Conservation (phyloP, 1,140 invertebrate species). For the Bombus cullumanus region DNA sequence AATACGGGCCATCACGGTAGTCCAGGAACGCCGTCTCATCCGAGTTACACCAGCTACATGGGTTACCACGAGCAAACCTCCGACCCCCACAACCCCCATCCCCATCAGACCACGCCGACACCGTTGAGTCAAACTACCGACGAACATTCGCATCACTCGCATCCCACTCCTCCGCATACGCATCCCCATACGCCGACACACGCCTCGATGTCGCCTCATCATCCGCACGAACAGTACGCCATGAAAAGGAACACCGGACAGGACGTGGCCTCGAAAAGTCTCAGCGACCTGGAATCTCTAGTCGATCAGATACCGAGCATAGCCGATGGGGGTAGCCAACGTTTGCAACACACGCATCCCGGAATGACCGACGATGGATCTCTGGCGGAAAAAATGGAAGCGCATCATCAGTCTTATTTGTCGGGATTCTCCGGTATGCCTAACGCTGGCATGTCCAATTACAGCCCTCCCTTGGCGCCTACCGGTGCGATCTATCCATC, state of each 20-base stretch:
- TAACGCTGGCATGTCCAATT: constrained; percentile 73
- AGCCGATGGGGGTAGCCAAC: constrained; percentile 85
- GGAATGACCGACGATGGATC: constrained; percentile 73
- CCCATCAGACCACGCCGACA: constrained; percentile 77
- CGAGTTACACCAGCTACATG: constrained; percentile 78
- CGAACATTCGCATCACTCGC: constrained; percentile 79
- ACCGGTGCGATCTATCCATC: constrained; percentile 69
- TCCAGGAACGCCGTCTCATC: constrained; percentile 76
- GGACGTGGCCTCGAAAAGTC: constrained; percentile 92
- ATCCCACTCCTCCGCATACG: constrained; percentile 79
- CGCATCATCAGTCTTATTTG: constrained; percentile 77
- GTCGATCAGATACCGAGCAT: constrained; percentile 96
- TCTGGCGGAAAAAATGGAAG: constrained; percentile 69
- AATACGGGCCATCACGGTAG: constrained; percentile 73
- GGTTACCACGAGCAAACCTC: constrained; percentile 78
- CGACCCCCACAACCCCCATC: constrained; percentile 74
- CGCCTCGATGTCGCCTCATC: constrained; percentile 78
- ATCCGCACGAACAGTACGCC: constrained; percentile 79
- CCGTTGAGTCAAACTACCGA: constrained; percentile 77
- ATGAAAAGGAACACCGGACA: constrained; percentile 81
- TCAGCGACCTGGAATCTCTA: constrained; percentile 94
- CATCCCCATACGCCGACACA: constrained; percentile 80
- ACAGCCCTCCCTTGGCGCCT: constrained; percentile 75
- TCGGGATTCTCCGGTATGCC: constrained; percentile 66
- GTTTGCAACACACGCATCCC: constrained; percentile 75